Evolutionary conservation across 2,113 vertebrate genomes (phyloP).

Genomic region (Poecile atricapillus): DNA sequence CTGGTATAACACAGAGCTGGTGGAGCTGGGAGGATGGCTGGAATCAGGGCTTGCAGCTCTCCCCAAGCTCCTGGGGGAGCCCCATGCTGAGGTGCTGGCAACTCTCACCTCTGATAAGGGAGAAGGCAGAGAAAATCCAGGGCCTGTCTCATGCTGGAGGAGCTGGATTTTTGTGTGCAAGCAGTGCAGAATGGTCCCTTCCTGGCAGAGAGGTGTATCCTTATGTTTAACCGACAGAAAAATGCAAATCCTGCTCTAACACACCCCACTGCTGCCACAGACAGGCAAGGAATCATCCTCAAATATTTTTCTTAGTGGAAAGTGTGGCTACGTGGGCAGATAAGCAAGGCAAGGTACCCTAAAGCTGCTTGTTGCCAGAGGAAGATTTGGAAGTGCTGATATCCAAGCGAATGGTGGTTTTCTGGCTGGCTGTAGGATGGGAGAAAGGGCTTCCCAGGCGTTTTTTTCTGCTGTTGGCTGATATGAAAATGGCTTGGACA

Average conservation of each 20-base stretch:
- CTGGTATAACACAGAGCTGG: background rate
- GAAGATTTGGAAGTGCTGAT: background rate
- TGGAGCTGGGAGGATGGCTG: rapidly evolving
- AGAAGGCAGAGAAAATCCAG: background rate
- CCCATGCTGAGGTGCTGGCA: background rate
- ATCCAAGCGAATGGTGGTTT: rapidly evolving
- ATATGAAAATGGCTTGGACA: background rate
- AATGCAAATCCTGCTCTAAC: background rate
- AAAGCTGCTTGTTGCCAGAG: background rate
- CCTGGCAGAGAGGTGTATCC: background rate
- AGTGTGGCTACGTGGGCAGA: background rate
- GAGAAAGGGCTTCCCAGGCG: background rate
- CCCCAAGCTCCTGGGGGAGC: background rate
- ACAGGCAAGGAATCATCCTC: rapidly evolving
- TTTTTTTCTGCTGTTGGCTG: background rate
- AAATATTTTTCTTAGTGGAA: background rate
- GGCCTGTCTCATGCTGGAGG: rapidly evolving
- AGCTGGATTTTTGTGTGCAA: background rate
- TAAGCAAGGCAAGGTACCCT: background rate
- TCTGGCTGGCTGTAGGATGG: background rate
- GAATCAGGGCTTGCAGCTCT: background rate
- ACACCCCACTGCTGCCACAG: too few species aligned
- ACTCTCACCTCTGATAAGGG: background rate
- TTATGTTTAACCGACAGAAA: rapidly evolving
- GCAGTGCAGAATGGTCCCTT: rapidly evolving